A percentile compares a stretch with the other conserved stretches of the same genome.
These are phyloP conservation scores for Drosophila repleta DNA, from an alignment of 1,140 invertebrate species.

Conservation along the genomic window DNA sequence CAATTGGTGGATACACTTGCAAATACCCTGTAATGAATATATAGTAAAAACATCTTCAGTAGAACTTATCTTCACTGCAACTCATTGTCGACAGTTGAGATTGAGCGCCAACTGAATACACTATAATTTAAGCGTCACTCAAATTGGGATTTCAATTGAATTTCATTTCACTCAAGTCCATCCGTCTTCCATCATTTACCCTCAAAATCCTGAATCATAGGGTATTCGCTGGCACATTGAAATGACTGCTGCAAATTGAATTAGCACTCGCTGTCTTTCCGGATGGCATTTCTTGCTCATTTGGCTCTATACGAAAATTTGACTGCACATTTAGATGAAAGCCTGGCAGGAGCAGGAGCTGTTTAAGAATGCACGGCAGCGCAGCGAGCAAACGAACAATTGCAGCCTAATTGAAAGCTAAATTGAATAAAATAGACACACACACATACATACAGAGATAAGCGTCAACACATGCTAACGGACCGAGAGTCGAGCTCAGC, in stretches of 20 bases:
- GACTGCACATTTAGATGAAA: slow-evolving; percentile 33
- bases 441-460: slow-evolving; percentile 27
- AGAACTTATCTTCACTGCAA: too few relatives aligned
- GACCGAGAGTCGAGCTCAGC: slow-evolving; percentile 34
- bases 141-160: too few relatives aligned
- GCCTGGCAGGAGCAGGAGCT: slow-evolving; percentile 24
- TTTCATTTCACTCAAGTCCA: neutral
- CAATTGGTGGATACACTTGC: neutral
- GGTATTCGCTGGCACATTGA: neutral
- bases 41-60: too few relatives aligned
- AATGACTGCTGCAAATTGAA: slow-evolving; percentile 31
- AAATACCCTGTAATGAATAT: too few relatives aligned
- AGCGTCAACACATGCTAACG: slow-evolving; percentile 69
- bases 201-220: neutral
- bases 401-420: slow-evolving; percentile 82
- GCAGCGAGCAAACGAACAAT: slow-evolving; percentile 72
- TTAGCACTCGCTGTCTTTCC: slow-evolving; percentile 18
- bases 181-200: neutral
- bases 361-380: slow-evolving; percentile 72
- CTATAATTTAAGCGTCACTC: too few relatives aligned
- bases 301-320: slow-evolving; percentile 27
- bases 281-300: slow-evolving; percentile 27
- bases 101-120: too few relatives aligned
- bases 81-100: too few relatives aligned
- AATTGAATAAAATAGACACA: slow-evolving; percentile 73